A percentile compares a stretch with the other conserved stretches of the same genome.
Conservation (phyloP, 2,113 vertebrate species). For the Mastomys coucha region DNA sequence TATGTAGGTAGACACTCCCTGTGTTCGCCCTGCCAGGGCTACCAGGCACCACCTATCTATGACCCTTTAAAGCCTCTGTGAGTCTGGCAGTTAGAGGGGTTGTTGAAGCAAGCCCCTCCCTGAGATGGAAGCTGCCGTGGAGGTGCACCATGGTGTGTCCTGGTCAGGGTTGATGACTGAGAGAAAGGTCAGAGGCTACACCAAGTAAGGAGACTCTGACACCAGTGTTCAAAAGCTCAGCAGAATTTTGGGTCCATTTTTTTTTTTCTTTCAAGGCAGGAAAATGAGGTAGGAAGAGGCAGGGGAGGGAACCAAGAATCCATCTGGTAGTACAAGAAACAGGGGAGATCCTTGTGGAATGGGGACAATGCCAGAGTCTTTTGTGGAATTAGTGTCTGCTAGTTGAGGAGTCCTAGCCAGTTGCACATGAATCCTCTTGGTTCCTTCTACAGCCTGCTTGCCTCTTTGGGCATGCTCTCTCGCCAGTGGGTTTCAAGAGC, state of each 20-base stretch:
- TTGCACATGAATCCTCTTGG: not conserved
- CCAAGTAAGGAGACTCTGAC: no score
- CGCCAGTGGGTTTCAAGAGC: not conserved
- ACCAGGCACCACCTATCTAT: not conserved
- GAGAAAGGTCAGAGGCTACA: not conserved
- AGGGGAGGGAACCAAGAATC: no score
- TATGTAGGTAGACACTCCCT: no score
- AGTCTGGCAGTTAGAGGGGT: not conserved
- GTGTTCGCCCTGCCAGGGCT: not conserved
- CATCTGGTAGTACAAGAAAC: not conserved
- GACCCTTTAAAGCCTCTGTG: not conserved
- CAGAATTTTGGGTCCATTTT: no score
- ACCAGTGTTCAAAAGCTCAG: fast-evolving
- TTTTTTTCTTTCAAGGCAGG: not conserved
- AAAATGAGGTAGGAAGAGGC: fast-evolving
- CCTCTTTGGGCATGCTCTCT: no score
- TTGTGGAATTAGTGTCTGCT: not conserved
- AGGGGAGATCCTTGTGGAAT: no score
- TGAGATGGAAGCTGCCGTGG: not conserved
- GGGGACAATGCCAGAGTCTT: no score
- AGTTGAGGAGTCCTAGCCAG: not conserved
- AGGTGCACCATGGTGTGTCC: not conserved
- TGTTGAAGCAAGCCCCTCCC: not conserved
- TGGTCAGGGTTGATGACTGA: not conserved
- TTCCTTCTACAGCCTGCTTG: not conserved